A percentile compares a stretch with the other conserved stretches of the same genome.
phyloP scores from a whole-genome alignment of 1,140 invertebrate genomes.

The Drosophila subobscura region DNA sequence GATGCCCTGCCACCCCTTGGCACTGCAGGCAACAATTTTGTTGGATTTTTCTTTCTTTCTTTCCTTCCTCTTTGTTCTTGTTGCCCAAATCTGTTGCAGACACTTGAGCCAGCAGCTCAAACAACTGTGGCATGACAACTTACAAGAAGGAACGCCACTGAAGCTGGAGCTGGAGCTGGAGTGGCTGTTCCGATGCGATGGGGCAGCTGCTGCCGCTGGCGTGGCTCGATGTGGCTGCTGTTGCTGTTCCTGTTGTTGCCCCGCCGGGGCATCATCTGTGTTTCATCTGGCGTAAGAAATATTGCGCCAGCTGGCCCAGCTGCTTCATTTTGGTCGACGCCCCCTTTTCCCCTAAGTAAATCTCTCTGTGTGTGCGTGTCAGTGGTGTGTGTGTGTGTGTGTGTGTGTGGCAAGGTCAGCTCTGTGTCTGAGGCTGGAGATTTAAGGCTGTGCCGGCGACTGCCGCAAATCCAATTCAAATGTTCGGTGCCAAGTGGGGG shows the following conservation, averaged over 20 bases:
- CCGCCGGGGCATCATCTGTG: slow-evolving; percentile 73
- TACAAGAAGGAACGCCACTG: slow-evolving; percentile 44
- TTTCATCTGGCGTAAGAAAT: slow-evolving; percentile 80
- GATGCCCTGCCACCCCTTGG: slow-evolving; percentile 43
- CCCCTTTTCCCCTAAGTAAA: slow-evolving; percentile 25
- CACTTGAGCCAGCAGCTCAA: slow-evolving; percentile 76
- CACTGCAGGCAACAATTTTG: slow-evolving; percentile 43
- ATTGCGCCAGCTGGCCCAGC: slow-evolving; percentile 79
- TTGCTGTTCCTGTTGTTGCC: slow-evolving; percentile 20
- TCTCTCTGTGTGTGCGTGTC: slow-evolving; percentile 11
- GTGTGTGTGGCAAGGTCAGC: slow-evolving; percentile 73
- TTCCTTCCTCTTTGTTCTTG: not conserved
- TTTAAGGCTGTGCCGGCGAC: slow-evolving; percentile 53
- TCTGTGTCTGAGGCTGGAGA: slow-evolving; percentile 56
- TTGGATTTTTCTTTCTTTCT: slow-evolving; percentile 13
- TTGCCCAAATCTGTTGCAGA: slow-evolving; percentile 73
- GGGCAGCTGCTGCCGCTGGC: slow-evolving; percentile 72
- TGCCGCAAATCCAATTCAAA: slow-evolving; percentile 79
- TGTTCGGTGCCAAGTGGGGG: slow-evolving; percentile 43
- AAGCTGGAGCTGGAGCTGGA: not conserved
- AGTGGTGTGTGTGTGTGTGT: slow-evolving; percentile 15
- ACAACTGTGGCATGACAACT: slow-evolving; percentile 77
- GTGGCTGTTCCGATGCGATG: slow-evolving; percentile 5
- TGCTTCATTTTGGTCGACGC: slow-evolving; percentile 62
- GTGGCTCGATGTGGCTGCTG: slow-evolving; percentile 35